These are phyloP conservation scores for Cygnus buccinator DNA, from an alignment of 2,113 vertebrate species.

Conservation along the genomic window DNA sequence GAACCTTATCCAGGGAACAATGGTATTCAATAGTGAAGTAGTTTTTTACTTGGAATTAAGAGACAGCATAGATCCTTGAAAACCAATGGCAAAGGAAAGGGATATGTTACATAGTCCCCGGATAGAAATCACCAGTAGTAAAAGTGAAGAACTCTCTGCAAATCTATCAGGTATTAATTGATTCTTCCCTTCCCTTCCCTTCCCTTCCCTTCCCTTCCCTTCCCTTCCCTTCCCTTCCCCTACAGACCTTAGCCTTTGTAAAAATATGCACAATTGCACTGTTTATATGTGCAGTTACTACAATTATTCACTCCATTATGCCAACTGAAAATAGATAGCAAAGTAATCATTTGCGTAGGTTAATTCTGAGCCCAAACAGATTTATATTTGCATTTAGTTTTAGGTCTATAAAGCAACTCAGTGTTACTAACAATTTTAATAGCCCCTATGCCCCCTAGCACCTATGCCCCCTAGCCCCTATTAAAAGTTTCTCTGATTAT, in stretches of 20 bases:
- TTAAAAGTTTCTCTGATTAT: neutral
- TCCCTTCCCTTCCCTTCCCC: neutral
- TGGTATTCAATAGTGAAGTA: rapidly evolving
- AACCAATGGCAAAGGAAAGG: neutral
- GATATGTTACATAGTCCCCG: neutral
- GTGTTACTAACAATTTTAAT: neutral
- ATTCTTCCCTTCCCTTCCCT: neutral
- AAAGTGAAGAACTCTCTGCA: neutral
- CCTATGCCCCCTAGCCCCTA: neutral
- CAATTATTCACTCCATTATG: neutral
- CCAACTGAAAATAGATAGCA: neutral
- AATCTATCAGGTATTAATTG: neutral
- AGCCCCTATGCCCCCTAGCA: neutral
- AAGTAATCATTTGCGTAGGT: neutral
- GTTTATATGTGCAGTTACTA: neutral
- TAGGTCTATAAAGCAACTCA: neutral
- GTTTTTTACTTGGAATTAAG: neutral
- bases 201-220: too few species aligned
- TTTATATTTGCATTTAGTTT: neutral
- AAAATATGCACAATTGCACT: neutral
- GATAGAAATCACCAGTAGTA: neutral
- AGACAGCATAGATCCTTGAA: neutral
- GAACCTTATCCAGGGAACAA: neutral
- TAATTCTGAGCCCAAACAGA: neutral
- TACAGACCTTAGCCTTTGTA: rapidly evolving